These are phyloP conservation scores for Sesamia nonagrioides DNA, from an alignment of 1,140 invertebrate genomes.

Conservation along the genomic window DNA sequence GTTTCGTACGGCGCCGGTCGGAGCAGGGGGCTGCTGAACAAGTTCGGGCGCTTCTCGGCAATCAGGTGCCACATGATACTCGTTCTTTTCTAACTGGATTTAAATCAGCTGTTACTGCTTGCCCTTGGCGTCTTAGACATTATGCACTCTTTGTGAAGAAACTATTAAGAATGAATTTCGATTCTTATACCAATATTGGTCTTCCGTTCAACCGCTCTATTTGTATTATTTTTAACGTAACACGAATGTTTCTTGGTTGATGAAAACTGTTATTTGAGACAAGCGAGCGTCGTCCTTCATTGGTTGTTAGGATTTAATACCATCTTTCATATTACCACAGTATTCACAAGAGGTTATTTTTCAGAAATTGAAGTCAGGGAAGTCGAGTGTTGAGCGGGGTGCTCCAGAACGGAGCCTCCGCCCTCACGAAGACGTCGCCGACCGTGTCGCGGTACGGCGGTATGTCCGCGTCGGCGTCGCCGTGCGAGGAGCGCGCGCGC, in stretches of 20 bases:
- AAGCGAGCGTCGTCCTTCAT: constrained; percentile 3
- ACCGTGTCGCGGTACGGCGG: constrained; percentile 64
- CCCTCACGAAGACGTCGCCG: constrained; percentile 70
- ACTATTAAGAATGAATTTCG: neutral
- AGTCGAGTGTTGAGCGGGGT: constrained; percentile 76
- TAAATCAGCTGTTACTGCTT: constrained; percentile 77
- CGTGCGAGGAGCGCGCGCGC: constrained; percentile 75
- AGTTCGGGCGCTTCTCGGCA: constrained; percentile 83
- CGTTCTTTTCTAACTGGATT: constrained; percentile 86
- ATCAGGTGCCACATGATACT: constrained; percentile 85
- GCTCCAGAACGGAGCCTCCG: constrained; percentile 74
- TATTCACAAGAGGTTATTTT: constrained; percentile 56
- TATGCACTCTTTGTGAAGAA: constrained; percentile 6
- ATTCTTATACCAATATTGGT: neutral
- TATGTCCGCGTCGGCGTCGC: constrained; percentile 79
- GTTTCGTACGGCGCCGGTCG: constrained; percentile 59
- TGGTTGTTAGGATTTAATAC: neutral
- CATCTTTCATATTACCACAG: neutral
- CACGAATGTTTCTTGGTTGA: neutral
- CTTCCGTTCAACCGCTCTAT: neutral
- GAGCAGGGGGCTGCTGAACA: constrained; percentile 79
- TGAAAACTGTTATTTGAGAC: constrained; percentile 14
- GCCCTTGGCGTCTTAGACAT: constrained; percentile 54
- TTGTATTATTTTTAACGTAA: neutral
- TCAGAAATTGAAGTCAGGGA: constrained; percentile 73